Evolutionary conservation across 2,888 invertebrate genomes (phyloP).

Genomic region (Ophion ellenae): DNA sequence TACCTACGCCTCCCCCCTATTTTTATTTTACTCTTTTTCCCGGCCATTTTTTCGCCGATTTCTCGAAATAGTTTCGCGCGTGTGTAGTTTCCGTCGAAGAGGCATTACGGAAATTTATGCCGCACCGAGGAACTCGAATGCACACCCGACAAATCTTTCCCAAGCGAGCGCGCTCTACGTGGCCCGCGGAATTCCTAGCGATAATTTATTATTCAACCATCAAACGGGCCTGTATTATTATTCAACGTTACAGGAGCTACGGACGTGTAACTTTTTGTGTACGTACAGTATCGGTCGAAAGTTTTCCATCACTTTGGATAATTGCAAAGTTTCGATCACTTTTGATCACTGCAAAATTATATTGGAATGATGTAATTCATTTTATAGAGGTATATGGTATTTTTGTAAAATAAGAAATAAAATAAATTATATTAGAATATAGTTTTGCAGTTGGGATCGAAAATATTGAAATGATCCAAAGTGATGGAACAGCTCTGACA

Average conservation of each 20-base stretch:
- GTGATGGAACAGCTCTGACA: too few relatives aligned
- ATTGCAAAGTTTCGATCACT: too few relatives aligned
- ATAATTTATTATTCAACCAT: conserved; percentile 67
- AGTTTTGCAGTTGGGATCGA: too few relatives aligned
- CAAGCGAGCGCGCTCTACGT: conserved; percentile 30
- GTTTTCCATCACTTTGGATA: too few relatives aligned
- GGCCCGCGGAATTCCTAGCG: conserved; percentile 63
- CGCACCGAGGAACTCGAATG: neutral
- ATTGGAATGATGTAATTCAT: too few relatives aligned
- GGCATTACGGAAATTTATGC: conserved; percentile 45
- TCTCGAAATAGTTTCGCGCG: conserved; percentile 4
- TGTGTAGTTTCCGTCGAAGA: conserved; percentile 12
- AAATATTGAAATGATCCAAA: too few relatives aligned
- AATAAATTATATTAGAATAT: too few relatives aligned
- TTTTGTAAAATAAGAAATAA: too few relatives aligned
- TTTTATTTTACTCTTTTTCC: neutral
- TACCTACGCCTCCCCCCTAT: neutral
- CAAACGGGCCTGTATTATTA: conserved; percentile 59
- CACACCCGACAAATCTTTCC: conserved; percentile 48
- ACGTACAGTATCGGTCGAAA: too few relatives aligned
- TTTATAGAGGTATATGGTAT: too few relatives aligned
- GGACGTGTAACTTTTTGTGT: neutral
- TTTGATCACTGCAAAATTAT: too few relatives aligned
- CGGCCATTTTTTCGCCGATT: neutral
- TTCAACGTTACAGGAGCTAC: conserved; percentile 58